Percentiles rank a stretch among this genome's conserved stretches.
Conservation (phyloP, 2,797 vertebrate genomes). For the Gallinago solitaria region DNA sequence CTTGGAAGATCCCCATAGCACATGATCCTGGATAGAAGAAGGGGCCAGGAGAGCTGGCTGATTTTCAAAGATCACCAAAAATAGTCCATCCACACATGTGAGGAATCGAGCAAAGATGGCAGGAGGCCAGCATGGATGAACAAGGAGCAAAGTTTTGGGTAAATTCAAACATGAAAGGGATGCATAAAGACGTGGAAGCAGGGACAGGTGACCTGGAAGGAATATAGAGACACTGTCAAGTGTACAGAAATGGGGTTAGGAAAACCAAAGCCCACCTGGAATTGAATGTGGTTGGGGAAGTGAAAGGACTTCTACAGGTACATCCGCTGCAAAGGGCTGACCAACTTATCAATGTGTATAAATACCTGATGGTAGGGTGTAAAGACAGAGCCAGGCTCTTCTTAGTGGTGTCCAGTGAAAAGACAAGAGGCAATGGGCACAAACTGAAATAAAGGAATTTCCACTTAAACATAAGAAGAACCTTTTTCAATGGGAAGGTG, state of each 20-base stretch:
- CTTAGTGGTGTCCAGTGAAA: background rate
- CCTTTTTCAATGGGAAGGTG: background rate
- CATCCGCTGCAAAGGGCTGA: background rate
- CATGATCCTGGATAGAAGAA: background rate
- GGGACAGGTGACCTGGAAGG: background rate
- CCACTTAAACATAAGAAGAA: background rate
- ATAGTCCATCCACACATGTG: background rate
- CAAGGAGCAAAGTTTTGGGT: background rate
- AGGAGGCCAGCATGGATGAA: background rate
- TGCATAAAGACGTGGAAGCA: background rate
- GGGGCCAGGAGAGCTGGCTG: background rate
- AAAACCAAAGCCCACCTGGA: background rate
- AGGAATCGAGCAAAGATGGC: background rate
- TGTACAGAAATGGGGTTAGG: background rate
- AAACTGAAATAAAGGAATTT: background rate
- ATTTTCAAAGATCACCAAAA: background rate
- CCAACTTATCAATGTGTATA: background rate
- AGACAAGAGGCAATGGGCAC: background rate
- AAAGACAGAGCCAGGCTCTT: background rate
- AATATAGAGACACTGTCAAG: background rate
- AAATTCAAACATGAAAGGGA: background rate
- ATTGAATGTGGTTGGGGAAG: background rate
- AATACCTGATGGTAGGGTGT: background rate
- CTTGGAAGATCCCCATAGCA: background rate
- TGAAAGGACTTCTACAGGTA: background rate